Percentiles rank a stretch among this genome's conserved stretches.
phyloP scores from a whole-genome alignment of 2,113 vertebrate genomes.

The Podarcis muralis region DNA sequence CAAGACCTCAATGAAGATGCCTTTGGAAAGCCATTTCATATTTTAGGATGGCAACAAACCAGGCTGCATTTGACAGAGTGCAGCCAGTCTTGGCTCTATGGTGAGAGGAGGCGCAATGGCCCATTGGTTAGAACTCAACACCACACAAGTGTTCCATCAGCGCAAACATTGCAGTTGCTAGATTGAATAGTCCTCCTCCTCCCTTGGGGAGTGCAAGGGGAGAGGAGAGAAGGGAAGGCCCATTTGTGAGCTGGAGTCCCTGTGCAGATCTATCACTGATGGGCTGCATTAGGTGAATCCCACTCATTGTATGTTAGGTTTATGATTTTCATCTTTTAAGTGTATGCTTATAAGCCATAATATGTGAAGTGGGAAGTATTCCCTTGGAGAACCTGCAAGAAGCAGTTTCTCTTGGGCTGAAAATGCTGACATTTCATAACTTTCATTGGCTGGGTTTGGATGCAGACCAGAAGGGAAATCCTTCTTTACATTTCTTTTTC shows the following conservation, averaged over 20 bases:
- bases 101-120: no score
- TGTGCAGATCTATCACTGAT: no score
- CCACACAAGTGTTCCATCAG: no score
- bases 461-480: slow-evolving; percentile 27
- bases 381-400: not conserved
- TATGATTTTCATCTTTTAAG: not conserved
- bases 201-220: no score
- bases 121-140: no score
- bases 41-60: not conserved
- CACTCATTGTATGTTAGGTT: not conserved
- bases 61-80: not conserved
- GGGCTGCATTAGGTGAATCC: no score
- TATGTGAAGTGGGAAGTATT: not conserved
- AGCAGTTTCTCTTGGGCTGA: not conserved
- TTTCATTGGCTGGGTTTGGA: not conserved
- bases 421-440: not conserved
- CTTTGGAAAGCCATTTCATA: not conserved
- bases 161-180: no score
- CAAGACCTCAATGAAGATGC: not conserved
- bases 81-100: no score
- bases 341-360: not conserved
- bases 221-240: no score
- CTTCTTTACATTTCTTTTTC: not conserved
- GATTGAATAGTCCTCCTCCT: no score
- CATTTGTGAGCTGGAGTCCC: no score